Conservation (phyloP, 2,888 invertebrate genomes). For the Acrobasis repandana region DNA sequence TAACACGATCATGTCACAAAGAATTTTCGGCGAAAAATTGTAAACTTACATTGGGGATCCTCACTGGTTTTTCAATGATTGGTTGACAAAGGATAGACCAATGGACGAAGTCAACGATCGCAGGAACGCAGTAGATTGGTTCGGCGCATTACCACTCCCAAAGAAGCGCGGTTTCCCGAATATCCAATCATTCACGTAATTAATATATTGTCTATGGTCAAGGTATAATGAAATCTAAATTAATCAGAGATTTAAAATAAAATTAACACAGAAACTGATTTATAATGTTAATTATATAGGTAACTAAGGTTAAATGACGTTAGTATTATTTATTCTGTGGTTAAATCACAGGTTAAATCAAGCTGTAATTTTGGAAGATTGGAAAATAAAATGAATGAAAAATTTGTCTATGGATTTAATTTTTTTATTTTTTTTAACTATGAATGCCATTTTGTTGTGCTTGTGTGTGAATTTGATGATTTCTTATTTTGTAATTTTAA, state of each 20-base stretch:
- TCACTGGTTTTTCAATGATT: slow-evolving; percentile 93
- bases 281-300: too few species aligned
- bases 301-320: too few species aligned
- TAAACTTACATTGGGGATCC: slow-evolving; percentile 78
- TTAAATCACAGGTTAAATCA: too few species aligned
- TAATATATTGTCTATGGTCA: slow-evolving; percentile 70
- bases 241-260: slow-evolving; percentile 27
- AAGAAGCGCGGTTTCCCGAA: slow-evolving; percentile 64
- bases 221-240: slow-evolving; percentile 33
- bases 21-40: slow-evolving; percentile 66
- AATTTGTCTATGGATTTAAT: neutral
- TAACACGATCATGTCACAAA: slow-evolving; percentile 51
- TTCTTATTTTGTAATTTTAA: slow-evolving; percentile 23
- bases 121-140: slow-evolving; percentile 89
- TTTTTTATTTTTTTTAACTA: slow-evolving; percentile 28
- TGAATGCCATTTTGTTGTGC: slow-evolving; percentile 45
- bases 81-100: slow-evolving; percentile 93
- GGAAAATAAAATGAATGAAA: neutral
- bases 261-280: neutral
- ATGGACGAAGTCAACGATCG: slow-evolving; percentile 90
- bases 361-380: too few species aligned
- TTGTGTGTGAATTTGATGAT: slow-evolving; percentile 39
- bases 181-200: slow-evolving; percentile 77
- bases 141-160: slow-evolving; percentile 86
- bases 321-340: too few species aligned